Base-by-base conservation (phyloP, 2,797 vertebrate genomes). In the Trachops cirrhosus region DNA sequence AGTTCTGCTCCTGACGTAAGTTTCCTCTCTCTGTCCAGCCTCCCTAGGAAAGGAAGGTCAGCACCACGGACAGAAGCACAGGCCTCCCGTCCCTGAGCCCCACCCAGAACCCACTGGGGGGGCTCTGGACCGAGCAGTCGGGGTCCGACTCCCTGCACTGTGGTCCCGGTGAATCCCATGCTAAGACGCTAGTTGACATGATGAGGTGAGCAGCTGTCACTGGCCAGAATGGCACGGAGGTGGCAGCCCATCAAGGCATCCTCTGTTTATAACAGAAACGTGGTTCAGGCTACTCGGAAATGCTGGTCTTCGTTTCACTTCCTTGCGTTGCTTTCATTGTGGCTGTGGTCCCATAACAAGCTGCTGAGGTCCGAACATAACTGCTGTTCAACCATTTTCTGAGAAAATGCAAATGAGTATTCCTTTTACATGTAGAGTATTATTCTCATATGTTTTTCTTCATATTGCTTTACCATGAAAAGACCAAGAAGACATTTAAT, bases 41-140 rank as follows among this genome's bases (percentile, higher is more conserved):
- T 57, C 34, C 34, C 50, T 1, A 18, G 74, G 44, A 52, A 34
- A 19, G 9, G 18, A 5, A 1, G 18, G 5, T 48, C 12, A 48
- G 57, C 26, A 48, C 24, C 44, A 2, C 7, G 19, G 37, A 24
- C 8, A 21, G 46, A 18, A 26, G 6, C 1, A 0, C 11, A 11
- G 26, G 59, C 12, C 26, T 15, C 24, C 21, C 4, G 32, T 18
- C 14, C 9, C 34, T 34, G 7, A 2, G 9, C 2, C 44, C 1
- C 4, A 1, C n/a, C 8, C 9, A 0, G 24, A 29, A 14, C 6
- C 34, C 57, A 2, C 0, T n/a, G n/a, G n/a, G 5, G 9, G 3
- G 0, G 3, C 32, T 24, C 78, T 32, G 18, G 39, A 19, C 8
- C 2, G 3, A 24, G 8, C 3, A 29, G 4, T 4, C 9, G 2